Conservation (phyloP, 2,888 invertebrate species). For the Rhorus exstirpatorius region DNA sequence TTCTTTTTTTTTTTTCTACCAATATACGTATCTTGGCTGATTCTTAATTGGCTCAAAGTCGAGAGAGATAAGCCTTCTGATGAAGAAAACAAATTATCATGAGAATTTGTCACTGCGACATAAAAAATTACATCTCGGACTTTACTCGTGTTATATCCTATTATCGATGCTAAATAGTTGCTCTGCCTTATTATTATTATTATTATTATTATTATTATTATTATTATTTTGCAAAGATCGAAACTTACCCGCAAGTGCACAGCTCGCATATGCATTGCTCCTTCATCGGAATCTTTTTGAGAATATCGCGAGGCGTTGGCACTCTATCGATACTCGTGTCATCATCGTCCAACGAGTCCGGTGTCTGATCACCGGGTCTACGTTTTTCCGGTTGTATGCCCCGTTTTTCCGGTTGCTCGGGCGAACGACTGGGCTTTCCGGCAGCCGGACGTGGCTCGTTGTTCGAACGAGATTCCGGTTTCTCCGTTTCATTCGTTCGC, state of each 20-base stretch:
- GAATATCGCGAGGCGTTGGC: constrained; percentile 83
- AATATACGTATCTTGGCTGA: not conserved
- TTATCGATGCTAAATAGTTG: constrained; percentile 1
- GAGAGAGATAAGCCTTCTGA: constrained; percentile 27
- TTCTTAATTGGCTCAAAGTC: not conserved
- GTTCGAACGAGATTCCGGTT: constrained; percentile 69
- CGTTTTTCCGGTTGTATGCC: constrained; percentile 74
- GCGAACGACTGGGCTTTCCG: constrained; percentile 77
- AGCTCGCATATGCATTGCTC: constrained; percentile 96
- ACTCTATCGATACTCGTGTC: constrained; percentile 78
- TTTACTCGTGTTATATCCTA: constrained; percentile 25
- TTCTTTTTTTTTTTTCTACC: not conserved
- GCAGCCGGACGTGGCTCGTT: constrained; percentile 72
- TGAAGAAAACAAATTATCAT: constrained; percentile 44
- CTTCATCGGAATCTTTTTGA: constrained; percentile 87
- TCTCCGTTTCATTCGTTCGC: constrained; percentile 54
- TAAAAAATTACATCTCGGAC: constrained; percentile 18
- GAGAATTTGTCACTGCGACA: constrained; percentile 39
- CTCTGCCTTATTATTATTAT: not conserved
- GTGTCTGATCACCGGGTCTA: constrained; percentile 80
- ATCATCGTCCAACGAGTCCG: constrained; percentile 78
- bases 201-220: not conserved
- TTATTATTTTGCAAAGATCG: constrained; percentile 13
- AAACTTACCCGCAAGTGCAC: constrained; percentile 95
- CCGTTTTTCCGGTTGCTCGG: constrained; percentile 85